phyloP scores from a whole-genome alignment of 2,113 vertebrate genomes.

The Dolichallabes microphthalmus region DNA sequence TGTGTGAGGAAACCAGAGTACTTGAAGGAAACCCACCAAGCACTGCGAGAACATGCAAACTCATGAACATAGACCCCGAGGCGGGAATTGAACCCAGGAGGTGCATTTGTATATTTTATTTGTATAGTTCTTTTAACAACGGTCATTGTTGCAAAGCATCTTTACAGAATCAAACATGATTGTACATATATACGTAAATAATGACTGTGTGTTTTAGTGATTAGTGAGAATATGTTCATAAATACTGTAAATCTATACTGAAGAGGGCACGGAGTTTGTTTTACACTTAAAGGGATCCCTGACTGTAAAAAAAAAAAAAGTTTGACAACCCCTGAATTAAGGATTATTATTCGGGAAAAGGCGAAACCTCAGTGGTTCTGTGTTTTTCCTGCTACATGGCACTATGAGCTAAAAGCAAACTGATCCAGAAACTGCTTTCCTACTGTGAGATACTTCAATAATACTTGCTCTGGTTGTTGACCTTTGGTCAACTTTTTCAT shows the following conservation, averaged over 20 bases:
- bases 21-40: no score
- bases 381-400: neutral
- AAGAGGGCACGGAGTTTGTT: neutral
- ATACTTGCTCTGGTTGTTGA: neutral
- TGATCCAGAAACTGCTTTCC: slow-evolving; percentile 2
- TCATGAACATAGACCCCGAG: no score
- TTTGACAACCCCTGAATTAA: neutral
- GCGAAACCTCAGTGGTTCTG: neutral
- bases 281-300: neutral
- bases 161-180: neutral
- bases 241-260: neutral
- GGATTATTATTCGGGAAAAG: neutral
- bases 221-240: neutral
- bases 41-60: no score
- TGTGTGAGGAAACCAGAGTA: no score
- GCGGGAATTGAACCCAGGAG: no score
- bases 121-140: no score
- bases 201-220: neutral
- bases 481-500: slow-evolving; percentile 9
- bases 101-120: no score
- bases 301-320: neutral
- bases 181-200: neutral
- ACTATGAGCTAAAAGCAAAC: neutral
- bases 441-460: neutral
- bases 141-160: no score